phyloP scores from a whole-genome alignment of 2,888 invertebrate genomes.

The Poecilus cupreus region DNA sequence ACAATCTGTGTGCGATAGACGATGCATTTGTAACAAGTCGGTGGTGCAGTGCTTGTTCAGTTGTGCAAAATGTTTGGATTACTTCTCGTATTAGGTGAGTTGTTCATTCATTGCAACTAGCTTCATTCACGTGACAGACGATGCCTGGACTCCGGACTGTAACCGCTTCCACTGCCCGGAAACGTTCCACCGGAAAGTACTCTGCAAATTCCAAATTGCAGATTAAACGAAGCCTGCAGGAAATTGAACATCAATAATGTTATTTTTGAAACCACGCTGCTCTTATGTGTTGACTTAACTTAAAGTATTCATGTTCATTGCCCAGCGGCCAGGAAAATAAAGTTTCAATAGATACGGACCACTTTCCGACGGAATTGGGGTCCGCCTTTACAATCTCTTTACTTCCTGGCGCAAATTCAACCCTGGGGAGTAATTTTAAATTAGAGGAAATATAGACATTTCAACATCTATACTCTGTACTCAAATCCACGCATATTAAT shows the following conservation, averaged over 20 bases:
- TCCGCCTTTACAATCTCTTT: neutral
- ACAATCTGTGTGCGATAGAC: constrained; percentile 22
- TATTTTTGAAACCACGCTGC: neutral
- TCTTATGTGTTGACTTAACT: constrained; percentile 10
- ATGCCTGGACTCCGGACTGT: too few relatives aligned
- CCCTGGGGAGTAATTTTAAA: neutral
- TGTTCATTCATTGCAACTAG: neutral
- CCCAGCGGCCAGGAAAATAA: constrained; percentile 55
- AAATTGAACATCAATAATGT: constrained; percentile 56
- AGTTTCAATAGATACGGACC: constrained; percentile 47
- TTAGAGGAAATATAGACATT: constrained; percentile 28
- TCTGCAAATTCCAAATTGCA: constrained; percentile 1
- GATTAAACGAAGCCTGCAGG: constrained; percentile 42
- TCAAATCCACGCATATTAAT: too few relatives aligned
- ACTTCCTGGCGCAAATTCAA: neutral
- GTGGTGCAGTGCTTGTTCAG: constrained; percentile 44
- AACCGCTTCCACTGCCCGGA: neutral
- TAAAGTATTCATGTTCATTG: constrained; percentile 49
- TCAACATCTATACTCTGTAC: neutral
- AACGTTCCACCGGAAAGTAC: neutral
- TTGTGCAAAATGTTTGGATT: constrained; percentile 57
- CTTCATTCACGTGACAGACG: neutral
- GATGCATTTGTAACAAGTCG: constrained; percentile 14
- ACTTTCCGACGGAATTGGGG: constrained; percentile 13
- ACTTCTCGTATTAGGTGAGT: constrained; percentile 51